Percentiles rank a stretch among this genome's conserved stretches.
Evolutionary conservation across 2,888 invertebrate species (phyloP).

Genomic region (Leucoptera coffeella): DNA sequence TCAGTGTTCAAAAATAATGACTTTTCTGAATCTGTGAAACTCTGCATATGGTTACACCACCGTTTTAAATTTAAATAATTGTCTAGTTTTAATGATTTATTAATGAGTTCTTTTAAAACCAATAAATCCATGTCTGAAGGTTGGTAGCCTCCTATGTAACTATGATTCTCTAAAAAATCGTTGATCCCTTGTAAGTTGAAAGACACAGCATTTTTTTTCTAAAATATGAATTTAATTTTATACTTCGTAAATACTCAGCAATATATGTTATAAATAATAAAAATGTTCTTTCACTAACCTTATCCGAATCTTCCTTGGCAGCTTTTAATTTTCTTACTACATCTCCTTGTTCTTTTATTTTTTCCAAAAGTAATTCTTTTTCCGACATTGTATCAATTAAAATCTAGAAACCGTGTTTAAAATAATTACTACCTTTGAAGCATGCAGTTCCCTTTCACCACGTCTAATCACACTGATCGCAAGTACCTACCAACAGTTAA

Average conservation of each 20-base stretch:
- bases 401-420: constrained; percentile 13
- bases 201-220: too few species aligned
- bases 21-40: constrained; percentile 48
- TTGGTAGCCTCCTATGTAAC: constrained; percentile 51
- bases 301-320: constrained; percentile 69
- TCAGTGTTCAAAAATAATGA: constrained; percentile 18
- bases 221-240: too few species aligned
- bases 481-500: too few species aligned
- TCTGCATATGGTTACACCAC: constrained; percentile 58
- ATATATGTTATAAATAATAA: too few species aligned
- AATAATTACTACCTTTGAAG: constrained; percentile 15
- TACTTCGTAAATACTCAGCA: too few species aligned
- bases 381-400: constrained; percentile 24
- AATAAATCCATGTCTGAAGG: constrained; percentile 47
- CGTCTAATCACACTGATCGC: too few species aligned
- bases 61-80: constrained; percentile 44
- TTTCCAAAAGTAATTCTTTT: constrained; percentile 25
- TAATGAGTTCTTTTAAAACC: constrained; percentile 18
- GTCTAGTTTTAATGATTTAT: constrained; percentile 18
- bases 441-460: constrained; percentile 19
- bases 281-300: constrained; percentile 57
- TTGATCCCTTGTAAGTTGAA: constrained; percentile 24
- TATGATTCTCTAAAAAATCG: constrained; percentile 41
- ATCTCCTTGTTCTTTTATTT: constrained; percentile 66
- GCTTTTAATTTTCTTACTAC: constrained; percentile 75